Conservation (phyloP, 2,113 vertebrate species). For the Barbus barbus region DNA sequence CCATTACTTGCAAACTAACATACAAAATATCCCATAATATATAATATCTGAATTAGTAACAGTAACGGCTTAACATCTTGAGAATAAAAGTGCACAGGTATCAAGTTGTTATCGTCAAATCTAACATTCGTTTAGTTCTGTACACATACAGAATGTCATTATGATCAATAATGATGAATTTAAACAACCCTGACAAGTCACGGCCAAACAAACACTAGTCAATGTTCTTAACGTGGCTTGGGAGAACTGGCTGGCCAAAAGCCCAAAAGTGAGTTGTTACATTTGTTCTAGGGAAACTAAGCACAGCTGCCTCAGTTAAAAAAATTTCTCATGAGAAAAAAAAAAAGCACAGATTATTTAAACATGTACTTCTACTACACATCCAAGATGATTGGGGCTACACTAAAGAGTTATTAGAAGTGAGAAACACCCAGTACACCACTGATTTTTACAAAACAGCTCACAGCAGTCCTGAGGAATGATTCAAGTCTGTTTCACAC, state of each 20-base stretch:
- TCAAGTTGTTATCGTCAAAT: not conserved
- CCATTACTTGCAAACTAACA: not conserved
- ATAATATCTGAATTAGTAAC: not conserved
- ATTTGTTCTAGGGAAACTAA: conserved; percentile 5
- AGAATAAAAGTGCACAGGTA: not conserved
- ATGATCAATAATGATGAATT: conserved; percentile 10
- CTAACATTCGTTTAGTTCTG: not conserved
- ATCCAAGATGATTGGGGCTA: not conserved
- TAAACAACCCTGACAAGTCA: conserved; percentile 23
- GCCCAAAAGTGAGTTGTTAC: not conserved
- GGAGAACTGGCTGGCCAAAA: not conserved
- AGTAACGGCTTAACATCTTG: not conserved
- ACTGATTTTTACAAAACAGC: too few relatives aligned
- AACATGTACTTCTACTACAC: not conserved
- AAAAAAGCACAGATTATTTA: not conserved
- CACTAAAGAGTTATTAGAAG: not conserved
- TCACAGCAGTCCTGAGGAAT: not conserved
- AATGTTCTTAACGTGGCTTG: conserved; percentile 19
- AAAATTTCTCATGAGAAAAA: conserved; percentile 4
- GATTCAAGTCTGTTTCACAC: not conserved
- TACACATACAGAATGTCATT: not conserved
- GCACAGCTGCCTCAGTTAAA: not conserved
- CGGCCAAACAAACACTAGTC: conserved; percentile 14
- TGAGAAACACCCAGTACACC: not conserved
- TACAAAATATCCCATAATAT: not conserved